These are phyloP conservation scores for Pogonus chalceus DNA, from an alignment of 1,140 invertebrate genomes.

Conservation along the genomic window DNA sequence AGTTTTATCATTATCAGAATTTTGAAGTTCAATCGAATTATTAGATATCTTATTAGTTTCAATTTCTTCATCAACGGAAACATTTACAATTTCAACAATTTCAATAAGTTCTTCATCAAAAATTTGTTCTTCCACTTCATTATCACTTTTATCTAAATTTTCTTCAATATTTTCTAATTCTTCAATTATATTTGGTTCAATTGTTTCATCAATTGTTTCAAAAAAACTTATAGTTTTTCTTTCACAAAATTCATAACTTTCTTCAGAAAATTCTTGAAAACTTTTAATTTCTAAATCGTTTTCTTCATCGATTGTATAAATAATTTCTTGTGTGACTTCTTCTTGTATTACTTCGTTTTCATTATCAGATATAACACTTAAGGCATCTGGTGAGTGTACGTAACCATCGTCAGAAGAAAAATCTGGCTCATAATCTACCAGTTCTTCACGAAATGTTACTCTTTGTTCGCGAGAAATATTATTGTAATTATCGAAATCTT, in stretches of 20 bases:
- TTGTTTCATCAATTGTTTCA: neutral
- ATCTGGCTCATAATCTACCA: slow-evolving; percentile 32
- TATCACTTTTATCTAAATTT: slow-evolving; percentile 4
- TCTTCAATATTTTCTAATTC: slow-evolving; percentile 13
- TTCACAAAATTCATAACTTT: slow-evolving; percentile 4
- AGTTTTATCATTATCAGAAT: neutral
- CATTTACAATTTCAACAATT: slow-evolving; percentile 12
- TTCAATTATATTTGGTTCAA: neutral
- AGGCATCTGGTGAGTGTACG: neutral
- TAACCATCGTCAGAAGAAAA: slow-evolving; percentile 32
- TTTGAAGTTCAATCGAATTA: neutral
- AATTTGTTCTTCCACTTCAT: slow-evolving; percentile 1
- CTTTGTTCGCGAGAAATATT: slow-evolving; percentile 17
- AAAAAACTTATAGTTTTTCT: neutral
- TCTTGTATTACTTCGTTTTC: slow-evolving; percentile 9
- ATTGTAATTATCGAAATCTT: slow-evolving; percentile 12
- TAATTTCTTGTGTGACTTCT: slow-evolving; percentile 11
- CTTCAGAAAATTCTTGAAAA: slow-evolving; percentile 11
- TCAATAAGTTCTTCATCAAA: slow-evolving; percentile 17
- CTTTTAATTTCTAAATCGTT: slow-evolving; percentile 15
- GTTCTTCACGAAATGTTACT: slow-evolving; percentile 30
- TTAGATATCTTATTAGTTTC: neutral
- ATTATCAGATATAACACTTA: slow-evolving; percentile 30
- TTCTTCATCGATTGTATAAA: slow-evolving; percentile 13
- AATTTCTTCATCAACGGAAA: neutral